Evolutionary conservation across 2,888 invertebrate genomes (phyloP).

Genomic region (Orchesella flavescens): DNA sequence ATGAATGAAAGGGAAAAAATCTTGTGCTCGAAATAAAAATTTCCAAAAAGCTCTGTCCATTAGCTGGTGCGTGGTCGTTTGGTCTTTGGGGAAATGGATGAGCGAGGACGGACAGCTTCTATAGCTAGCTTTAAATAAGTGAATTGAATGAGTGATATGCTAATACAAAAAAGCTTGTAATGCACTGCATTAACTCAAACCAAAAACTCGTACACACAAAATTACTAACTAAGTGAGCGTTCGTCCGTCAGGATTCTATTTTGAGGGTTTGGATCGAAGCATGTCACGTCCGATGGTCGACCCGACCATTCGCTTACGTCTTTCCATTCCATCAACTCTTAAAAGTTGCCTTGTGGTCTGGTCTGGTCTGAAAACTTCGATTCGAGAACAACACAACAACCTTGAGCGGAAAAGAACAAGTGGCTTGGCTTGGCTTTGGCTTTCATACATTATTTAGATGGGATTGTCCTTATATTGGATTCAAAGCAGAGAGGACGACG

Average conservation of each 20-base stretch:
- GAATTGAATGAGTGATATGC: constrained; percentile 17
- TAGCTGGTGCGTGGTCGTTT: neutral
- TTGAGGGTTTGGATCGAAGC: neutral
- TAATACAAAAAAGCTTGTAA: constrained; percentile 6
- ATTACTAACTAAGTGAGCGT: neutral
- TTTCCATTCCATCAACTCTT: neutral
- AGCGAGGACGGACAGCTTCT: no score
- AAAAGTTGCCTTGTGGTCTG: no score
- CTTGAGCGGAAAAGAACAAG: constrained; percentile 13
- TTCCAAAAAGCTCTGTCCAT: neutral
- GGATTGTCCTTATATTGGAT: no score
- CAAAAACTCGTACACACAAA: no score
- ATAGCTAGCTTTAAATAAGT: constrained; percentile 24
- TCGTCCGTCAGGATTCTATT: constrained; percentile 8
- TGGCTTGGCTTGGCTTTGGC: no score
- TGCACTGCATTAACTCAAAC: no score
- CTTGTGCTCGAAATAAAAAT: neutral
- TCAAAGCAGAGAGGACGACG: no score
- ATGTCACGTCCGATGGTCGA: constrained; percentile 22
- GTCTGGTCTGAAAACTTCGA: no score
- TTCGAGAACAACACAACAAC: neutral
- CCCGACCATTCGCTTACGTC: no score
- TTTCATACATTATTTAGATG: no score
- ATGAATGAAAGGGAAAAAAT: neutral
- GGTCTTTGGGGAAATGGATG: no score